Base-by-base conservation (phyloP, 2,888 invertebrate species). In the Augiades crinisus region DNA sequence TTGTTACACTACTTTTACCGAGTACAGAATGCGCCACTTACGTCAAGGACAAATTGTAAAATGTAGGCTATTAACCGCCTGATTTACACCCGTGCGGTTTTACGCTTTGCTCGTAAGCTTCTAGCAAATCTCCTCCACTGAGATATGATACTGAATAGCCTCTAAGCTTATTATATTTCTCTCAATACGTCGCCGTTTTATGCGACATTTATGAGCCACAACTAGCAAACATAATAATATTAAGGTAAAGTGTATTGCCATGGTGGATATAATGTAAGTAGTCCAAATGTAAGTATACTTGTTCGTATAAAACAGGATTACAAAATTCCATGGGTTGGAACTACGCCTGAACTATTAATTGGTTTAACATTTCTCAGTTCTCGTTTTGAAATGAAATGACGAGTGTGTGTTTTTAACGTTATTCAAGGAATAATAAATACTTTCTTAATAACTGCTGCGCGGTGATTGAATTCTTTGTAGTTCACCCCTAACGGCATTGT, bases 11-110 rank as follows among this genome's bases (percentile, higher is more conserved):
- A 63, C 63, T 72, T 70, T 68, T 67, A 61, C n/a, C n/a, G 61
- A 61, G 58, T 58, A 61, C 55, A 59, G 69, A 72, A 63, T 67
- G 65, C 65, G 63, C 55, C 61, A 60, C 63, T 70, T 60, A 68
- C 67, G 62, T 64, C 67, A 63, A 62, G 62, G 60, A 75, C 70
- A 78, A 81, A 84, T 85, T 81, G 78, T 78, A 68, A 84, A 75
- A 75, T 82, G 81, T 78, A 61, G 73, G 60, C 78, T 65, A 77
- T 78, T 80, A 74, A 75, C 72, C 59, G 61, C 49, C 63, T 75
- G 78, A 83, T 81, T 80, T 82, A 80, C 72, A 64, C 57, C 57
- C 56, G 57, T 64, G 60, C 58, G 62, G 56, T 59, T 60, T 66
- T 60, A 53, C 64, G 63, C 63, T 61, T 61, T 66, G 57, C 65